Evolutionary conservation across 2,888 invertebrate species (phyloP).

Genomic region (Mythimna albipuncta): DNA sequence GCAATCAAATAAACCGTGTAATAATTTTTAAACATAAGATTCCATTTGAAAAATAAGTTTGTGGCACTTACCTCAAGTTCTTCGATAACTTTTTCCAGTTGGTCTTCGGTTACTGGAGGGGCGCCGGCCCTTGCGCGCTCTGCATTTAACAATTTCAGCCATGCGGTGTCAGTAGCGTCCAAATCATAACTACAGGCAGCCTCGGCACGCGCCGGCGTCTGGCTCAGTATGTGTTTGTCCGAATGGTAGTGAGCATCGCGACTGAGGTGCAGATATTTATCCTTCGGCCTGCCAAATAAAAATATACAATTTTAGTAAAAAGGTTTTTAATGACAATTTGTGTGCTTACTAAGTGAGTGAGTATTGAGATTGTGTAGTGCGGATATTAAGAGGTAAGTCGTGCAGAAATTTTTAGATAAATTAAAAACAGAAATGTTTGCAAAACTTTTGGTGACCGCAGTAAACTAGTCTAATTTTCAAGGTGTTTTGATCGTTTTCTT

Average conservation of each 20-base stretch:
- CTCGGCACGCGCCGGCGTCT: slow-evolving; percentile 96
- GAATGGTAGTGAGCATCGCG: slow-evolving; percentile 96
- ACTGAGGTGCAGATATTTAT: slow-evolving; percentile 97
- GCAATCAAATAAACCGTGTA: not conserved
- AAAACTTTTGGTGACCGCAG: not conserved
- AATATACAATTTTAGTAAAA: not conserved
- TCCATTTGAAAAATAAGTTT: not conserved
- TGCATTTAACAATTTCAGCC: slow-evolving; percentile 97
- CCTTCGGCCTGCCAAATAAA: slow-evolving; percentile 93
- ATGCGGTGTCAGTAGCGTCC: slow-evolving; percentile 97
- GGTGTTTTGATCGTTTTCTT: not conserved
- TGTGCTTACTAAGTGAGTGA: not conserved
- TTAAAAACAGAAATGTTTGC: not conserved
- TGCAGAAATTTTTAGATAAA: not conserved
- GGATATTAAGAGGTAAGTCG: slow-evolving; percentile 2
- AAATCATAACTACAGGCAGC: slow-evolving; percentile 98
- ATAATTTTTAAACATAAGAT: not conserved
- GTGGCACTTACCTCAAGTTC: slow-evolving; percentile 94
- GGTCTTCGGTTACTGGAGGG: slow-evolving; percentile 94
- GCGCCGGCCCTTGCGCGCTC: slow-evolving; percentile 95
- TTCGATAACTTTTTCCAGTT: slow-evolving; percentile 97
- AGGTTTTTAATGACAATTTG: not conserved
- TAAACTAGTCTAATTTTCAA: not conserved
- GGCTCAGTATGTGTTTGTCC: slow-evolving; percentile 96
- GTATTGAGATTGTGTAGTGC: not conserved